Base-by-base conservation (phyloP, 1,140 invertebrate genomes). In the Trachymyrmex cornetzi region DNA sequence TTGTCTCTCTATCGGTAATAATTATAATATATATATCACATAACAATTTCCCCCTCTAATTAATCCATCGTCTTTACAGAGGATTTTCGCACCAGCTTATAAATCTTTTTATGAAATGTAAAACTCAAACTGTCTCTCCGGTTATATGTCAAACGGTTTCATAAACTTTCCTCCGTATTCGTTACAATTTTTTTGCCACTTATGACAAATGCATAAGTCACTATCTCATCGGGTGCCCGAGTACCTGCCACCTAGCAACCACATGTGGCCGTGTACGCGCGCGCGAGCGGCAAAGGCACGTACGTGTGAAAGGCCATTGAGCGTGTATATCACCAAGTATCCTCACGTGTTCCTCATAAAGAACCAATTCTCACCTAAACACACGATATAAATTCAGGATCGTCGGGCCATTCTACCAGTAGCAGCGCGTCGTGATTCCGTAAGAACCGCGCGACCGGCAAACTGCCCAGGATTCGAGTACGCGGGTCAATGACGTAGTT, bases 301-400 rank as follows among this genome's bases (percentile, higher is more conserved):
- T 89, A 85, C 79, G 66, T 86, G 85, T 77, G 80, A 53, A 85
- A 57, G 57, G 72, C 24, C 53, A 38, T 75, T 55, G 57, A 6
- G 19, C 75, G 88, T 81, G 87, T 89, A 88, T 91, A 93, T 90
- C 86, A 90, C 61, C 82, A 44, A 94, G 92, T 94, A 92, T 91
- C 79, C 90, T 94, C 94, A 95, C 94, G 94, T 92, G 88, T 88
- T 30, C 16, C 92, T 94, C 94, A 93, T 95, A 95, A 94, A 95
- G 94, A 94, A 95, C 94, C 94, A 95, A 95, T 95, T 95, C 93
- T 89, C 92, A 92, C 88, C 94, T 95, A 94, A 95, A 94, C 93
- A 94, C 91, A 90, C 94, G 93, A 94, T 95, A 94, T 95, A 95
- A 95, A 95, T 94, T 95, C 94, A 95, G 93, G 91, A 94, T 94